phyloP scores from a whole-genome alignment of 2,888 invertebrate species.

The Sarcophaga rosellei region DNA sequence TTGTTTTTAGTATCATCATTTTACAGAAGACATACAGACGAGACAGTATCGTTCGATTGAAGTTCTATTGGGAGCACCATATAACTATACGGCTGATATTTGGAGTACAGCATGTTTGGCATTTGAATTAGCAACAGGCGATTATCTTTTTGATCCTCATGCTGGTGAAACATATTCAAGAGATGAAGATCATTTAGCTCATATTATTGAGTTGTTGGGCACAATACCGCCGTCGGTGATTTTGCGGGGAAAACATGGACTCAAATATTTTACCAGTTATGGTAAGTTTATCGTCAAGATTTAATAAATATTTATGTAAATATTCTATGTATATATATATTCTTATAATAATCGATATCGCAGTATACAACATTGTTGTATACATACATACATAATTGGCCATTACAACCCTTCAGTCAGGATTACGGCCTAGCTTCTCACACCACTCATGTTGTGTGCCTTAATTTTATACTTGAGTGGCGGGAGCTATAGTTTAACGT shows the following conservation, averaged over 20 bases:
- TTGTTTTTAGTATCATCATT: conserved; percentile 85
- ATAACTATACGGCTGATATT: conserved; percentile 90
- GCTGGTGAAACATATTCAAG: conserved; percentile 88
- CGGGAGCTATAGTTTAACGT: no score
- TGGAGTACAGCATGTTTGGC: conserved; percentile 94
- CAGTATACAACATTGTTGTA: neutral
- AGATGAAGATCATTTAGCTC: conserved; percentile 92
- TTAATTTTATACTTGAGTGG: no score
- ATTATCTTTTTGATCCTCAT: conserved; percentile 92
- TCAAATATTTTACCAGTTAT: conserved; percentile 87
- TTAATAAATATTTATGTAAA: neutral
- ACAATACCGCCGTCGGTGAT: conserved; percentile 89
- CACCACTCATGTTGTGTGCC: no score
- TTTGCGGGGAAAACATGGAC: conserved; percentile 87
- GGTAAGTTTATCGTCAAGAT: conserved; percentile 80
- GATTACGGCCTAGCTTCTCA: no score
- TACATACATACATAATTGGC: no score
- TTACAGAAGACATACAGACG: conserved; percentile 92
- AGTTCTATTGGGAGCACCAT: conserved; percentile 87
- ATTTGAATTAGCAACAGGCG: conserved; percentile 93
- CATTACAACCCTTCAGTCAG: no score
- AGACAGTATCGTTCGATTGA: conserved; percentile 91
- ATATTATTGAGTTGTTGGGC: conserved; percentile 91
- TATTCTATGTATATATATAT: neutral
- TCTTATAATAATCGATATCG: neutral